Evolutionary conservation across 2,888 invertebrate species (phyloP), one percentile per base, ranked within the genome.

Genomic region (Eledone cirrhosa): DNA sequence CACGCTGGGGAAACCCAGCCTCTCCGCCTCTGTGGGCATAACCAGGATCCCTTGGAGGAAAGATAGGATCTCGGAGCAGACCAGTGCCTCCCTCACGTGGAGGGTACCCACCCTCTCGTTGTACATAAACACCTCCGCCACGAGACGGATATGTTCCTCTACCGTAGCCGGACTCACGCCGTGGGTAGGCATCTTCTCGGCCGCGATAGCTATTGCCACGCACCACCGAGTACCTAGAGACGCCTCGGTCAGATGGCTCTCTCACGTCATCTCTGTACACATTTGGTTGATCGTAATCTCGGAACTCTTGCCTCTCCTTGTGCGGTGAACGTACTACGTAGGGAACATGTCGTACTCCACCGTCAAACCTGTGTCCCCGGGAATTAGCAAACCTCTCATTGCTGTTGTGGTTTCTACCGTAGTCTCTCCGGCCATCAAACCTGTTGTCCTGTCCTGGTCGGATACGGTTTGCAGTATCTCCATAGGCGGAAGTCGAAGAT

Each of bases 261-360:
- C 72, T 72, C 72, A 72, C n/a, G n/a, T 72, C 72, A 8, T 72
- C 72, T 22, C 72, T 31, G n/a, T 41, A 72, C 14, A n/a, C 11
- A 11, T 41, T 11, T 33, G 29, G 33, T 41, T 29, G 31, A 16
- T 72, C 72, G 22, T 33, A 72, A n/a, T 72, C 72, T 72, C 72
- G 29, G 14, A 41, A 72, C 5, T 72, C 72, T 7, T 31, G n/a
- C 8, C 41, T 72, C 13, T 24, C 72, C 19, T 41, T 33, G 22
- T 33, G 72, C 1, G 72, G 72, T 22, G 72, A 72, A 13, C 72
- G 72, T 5, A n/a, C 33, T 0, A 13, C 19, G n/a, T 72, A 72
- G 3, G 72, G 29, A 41, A 31, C n/a, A 22, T n/a, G 69, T 7
- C 31, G 72, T 19, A 19, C 4, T 41, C 29, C 33, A 19, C 33